Percentiles rank a stretch among this genome's conserved stretches.
phyloP scores from a whole-genome alignment of 2,797 vertebrate species.

The Pangasius larnaudii region DNA sequence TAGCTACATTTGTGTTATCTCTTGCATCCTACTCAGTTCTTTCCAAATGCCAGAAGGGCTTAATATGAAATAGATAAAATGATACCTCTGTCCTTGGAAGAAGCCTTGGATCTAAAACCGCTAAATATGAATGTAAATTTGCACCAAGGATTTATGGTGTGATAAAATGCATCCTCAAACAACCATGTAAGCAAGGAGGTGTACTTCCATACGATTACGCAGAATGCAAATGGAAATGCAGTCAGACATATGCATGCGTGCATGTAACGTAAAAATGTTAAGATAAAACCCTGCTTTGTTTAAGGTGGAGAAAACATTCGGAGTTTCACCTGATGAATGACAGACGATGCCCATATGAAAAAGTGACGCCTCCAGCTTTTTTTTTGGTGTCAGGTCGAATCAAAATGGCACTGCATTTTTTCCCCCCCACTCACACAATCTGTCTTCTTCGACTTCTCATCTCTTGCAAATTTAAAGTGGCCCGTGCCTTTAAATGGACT shows the following conservation, averaged over 20 bases:
- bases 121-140: constrained; percentile 46
- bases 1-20: constrained; percentile 63
- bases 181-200: constrained; percentile 43
- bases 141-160: constrained; percentile 47
- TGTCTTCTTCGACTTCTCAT: constrained; percentile 36
- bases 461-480: constrained; percentile 56
- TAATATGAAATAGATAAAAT: constrained; percentile 62
- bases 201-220: constrained; percentile 32
- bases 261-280: constrained; percentile 9
- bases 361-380: constrained; percentile 56
- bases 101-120: constrained; percentile 61
- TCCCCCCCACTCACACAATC: constrained; percentile 24
- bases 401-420: constrained; percentile 56
- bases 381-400: constrained; percentile 64
- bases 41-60: constrained; percentile 61
- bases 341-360: constrained; percentile 61
- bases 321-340: constrained; percentile 64
- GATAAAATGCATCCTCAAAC: constrained; percentile 48
- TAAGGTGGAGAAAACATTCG: constrained; percentile 48
- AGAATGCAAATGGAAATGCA: constrained; percentile 28
- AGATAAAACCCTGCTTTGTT: constrained; percentile 54
- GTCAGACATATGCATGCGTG: background rate
- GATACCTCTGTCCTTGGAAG: constrained; percentile 33
- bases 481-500: constrained; percentile 50
- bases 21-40: constrained; percentile 48